Evolutionary conservation across 2,113 vertebrate genomes (phyloP).

Genomic region (Rostratula benghalensis): DNA sequence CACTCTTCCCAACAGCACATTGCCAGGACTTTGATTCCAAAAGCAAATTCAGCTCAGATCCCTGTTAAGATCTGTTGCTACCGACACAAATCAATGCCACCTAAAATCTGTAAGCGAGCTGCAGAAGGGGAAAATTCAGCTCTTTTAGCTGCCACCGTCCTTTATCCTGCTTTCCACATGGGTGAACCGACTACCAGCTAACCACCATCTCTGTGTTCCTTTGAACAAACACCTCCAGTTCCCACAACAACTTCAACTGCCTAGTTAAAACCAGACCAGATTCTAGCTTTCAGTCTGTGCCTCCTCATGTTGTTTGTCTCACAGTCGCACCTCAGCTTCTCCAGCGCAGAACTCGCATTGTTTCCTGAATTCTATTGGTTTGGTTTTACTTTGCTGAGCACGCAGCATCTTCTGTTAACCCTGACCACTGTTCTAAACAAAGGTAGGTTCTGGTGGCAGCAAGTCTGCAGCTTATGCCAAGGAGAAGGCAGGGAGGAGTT

Average conservation of each 20-base stretch:
- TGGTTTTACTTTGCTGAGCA: not conserved
- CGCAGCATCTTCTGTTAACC: not conserved
- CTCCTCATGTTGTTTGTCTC: not conserved
- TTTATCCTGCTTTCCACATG: not conserved
- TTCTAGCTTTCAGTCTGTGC: not conserved
- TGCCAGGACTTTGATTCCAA: not conserved
- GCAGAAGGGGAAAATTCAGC: not conserved
- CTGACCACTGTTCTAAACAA: not conserved
- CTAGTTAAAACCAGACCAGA: conserved; percentile 11
- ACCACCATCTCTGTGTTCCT: not conserved
- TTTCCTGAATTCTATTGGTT: not conserved
- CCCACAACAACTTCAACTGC: not conserved
- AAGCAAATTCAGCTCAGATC: not conserved
- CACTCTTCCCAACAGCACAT: not conserved
- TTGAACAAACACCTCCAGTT: not conserved
- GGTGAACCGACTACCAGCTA: not conserved
- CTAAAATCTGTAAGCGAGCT: not conserved
- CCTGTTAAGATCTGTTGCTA: not conserved
- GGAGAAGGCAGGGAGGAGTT: not conserved
- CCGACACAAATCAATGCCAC: not conserved
- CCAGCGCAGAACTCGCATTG: not conserved
- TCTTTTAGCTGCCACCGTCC: not conserved
- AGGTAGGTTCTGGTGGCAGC: not conserved
- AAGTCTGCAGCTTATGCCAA: not conserved
- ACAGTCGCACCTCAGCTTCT: not conserved